phyloP scores from a whole-genome alignment of 2,113 vertebrate genomes.

The Falco punctatus region DNA sequence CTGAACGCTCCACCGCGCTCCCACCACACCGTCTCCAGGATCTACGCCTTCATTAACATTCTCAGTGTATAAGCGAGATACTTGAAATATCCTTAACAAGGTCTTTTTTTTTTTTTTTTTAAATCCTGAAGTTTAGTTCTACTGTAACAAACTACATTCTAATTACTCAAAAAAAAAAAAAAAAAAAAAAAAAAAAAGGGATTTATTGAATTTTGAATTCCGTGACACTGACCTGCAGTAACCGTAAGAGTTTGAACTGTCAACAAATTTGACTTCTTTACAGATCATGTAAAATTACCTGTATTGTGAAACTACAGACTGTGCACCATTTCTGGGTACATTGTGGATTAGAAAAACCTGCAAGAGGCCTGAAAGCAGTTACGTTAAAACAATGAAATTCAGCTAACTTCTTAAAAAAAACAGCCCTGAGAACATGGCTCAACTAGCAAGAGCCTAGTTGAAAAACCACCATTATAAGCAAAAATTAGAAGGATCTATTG shows the following conservation, averaged over 20 bases:
- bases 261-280: constrained; percentile 59
- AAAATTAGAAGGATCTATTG: constrained; percentile 69
- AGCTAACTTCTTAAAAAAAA: constrained; percentile 72
- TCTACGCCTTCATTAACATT: not conserved
- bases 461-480: constrained; percentile 70
- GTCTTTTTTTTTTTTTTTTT: not conserved
- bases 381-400: constrained; percentile 71
- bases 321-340: constrained; percentile 37
- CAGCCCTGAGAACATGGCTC: constrained; percentile 82
- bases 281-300: constrained; percentile 59
- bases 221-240: constrained; percentile 65
- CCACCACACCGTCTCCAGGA: not conserved
- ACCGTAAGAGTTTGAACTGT: constrained; percentile 48
- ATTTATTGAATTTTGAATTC: constrained; percentile 43
- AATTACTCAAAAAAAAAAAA: not conserved
- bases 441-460: constrained; percentile 77
- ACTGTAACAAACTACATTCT: constrained; percentile 59
- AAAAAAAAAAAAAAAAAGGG: not conserved
- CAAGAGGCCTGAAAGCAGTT: constrained; percentile 68
- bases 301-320: constrained; percentile 39
- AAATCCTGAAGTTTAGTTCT: constrained; percentile 36
- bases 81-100: not conserved
- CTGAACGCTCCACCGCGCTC: not conserved
- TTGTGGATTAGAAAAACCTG: constrained; percentile 68
- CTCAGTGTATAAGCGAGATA: not conserved